Base-by-base conservation (phyloP, 2,888 invertebrate species). In the Pomacea canaliculata region DNA sequence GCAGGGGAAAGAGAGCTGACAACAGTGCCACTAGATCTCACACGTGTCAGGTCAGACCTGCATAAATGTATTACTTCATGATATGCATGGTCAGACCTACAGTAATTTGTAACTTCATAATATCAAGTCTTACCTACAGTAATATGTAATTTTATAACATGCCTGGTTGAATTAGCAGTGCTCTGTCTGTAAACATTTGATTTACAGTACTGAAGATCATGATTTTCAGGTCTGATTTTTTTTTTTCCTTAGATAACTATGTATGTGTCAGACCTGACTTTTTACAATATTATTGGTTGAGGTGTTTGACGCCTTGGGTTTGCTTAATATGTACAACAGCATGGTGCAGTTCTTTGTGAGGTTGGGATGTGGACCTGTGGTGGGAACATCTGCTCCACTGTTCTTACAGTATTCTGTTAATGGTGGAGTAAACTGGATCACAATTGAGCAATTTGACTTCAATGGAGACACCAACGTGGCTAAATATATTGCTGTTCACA, bases 381-480 rank as follows among this genome's bases (percentile, higher is more conserved):
- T 86, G 46, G 84, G 84, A 66, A 80, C 83, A 60, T 85, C 87
- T 4, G 85, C 87, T 9, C 90, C 91, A 5, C 86, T 91, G 19
- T 86, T 88, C 66, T 83, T 91, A n/a, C 91, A 91, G 83, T 91
- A 88, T 83, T 90, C 90, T 5, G 84, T 82, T 1, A 86, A 91
- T 83, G 90, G 89, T 9, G 91, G 91, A 7, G 85, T 91, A 10
- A 81, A 85, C 16, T 91, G 91, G 91, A 83, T 81, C n/a, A 87
- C 89, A 27, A 83, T 91, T 7, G 89, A 91, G 73, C 88, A 90
- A 83, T 89, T 91, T 81, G 85, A 88, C 70, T 89, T 90, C 76
- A 84, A 87, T 75, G 76, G 78, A 59, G 76, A 82, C 65, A 84
- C 85, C 71, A 84, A 85, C 79, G 79, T 78, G 23, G 84, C 87